Evolutionary conservation across 2,113 vertebrate genomes (phyloP).

Genomic region (Entelurus aequoreus): DNA sequence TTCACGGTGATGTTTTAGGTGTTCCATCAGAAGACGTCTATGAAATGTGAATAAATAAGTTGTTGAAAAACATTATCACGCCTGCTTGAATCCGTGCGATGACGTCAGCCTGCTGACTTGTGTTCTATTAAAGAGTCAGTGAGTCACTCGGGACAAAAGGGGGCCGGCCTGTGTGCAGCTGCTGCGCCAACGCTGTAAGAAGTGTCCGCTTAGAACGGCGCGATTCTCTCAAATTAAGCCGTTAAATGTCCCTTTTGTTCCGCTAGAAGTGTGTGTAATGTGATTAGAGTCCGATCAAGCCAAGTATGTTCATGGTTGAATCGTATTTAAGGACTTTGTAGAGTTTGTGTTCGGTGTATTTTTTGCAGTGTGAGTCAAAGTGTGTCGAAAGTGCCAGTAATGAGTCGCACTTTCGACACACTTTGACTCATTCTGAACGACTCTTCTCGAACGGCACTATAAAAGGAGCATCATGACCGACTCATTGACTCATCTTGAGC

Average conservation of each 20-base stretch:
- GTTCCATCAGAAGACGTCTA: not conserved
- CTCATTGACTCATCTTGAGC: not conserved
- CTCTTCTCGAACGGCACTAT: constrained; percentile 42
- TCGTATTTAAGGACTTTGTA: no score
- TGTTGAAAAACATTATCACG: no score
- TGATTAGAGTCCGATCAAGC: no score
- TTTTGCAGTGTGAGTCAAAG: constrained; percentile 31
- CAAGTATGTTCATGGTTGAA: no score
- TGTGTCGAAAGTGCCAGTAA: no score
- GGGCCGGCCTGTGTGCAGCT: constrained; percentile 61
- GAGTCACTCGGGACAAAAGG: constrained; percentile 55
- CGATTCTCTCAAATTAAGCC: no score
- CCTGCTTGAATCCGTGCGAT: constrained; percentile 38
- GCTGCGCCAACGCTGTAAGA: constrained; percentile 50
- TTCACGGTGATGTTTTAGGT: not conserved
- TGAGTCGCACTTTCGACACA: constrained; percentile 12
- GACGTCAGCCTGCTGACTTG: constrained; percentile 60
- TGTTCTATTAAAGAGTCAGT: constrained; percentile 66
- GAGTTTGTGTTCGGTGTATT: not conserved
- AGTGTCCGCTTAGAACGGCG: not conserved
- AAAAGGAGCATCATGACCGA: constrained; percentile 40
- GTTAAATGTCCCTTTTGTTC: no score
- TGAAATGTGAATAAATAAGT: not conserved
- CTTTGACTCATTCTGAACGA: constrained; percentile 50
- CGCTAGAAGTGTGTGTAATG: no score